Evolutionary conservation across 2,888 invertebrate genomes (phyloP).

Genomic region (Drosophila villosipedis): DNA sequence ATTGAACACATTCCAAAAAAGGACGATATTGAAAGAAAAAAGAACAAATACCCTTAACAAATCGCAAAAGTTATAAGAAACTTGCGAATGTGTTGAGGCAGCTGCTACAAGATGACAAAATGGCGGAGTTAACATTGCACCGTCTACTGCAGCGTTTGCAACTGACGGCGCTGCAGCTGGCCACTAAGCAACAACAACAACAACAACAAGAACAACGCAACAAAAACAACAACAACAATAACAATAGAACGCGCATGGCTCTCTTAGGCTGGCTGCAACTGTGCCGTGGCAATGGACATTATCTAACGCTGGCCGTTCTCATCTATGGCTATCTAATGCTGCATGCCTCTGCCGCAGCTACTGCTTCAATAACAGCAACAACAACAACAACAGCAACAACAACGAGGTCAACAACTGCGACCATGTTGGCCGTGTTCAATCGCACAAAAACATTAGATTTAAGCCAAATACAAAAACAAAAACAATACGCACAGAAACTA

Average conservation of each 20-base stretch:
- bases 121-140: conserved; percentile 77
- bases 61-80: conserved; percentile 68
- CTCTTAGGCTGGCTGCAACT: conserved; percentile 63
- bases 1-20: conserved; percentile 10
- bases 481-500: conserved; percentile 29
- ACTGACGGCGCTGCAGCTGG: conserved; percentile 68
- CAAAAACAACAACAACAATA: conserved; percentile 28
- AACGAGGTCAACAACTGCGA: conserved; percentile 32
- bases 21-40: neutral
- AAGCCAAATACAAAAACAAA: conserved; percentile 27
- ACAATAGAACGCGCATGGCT: conserved; percentile 57
- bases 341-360: conserved; percentile 73
- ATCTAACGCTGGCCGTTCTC: conserved; percentile 76
- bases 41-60: conserved; percentile 38
- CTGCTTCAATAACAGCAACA: conserved; percentile 31
- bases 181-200: conserved; percentile 44
- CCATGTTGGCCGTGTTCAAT: conserved; percentile 40
- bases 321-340: conserved; percentile 82
- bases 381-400: conserved; percentile 14
- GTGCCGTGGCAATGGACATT: conserved; percentile 65
- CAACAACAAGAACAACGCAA: conserved; percentile 28
- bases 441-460: conserved; percentile 39
- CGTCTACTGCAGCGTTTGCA: conserved; percentile 70
- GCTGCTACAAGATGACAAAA: conserved; percentile 67
- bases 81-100: conserved; percentile 58